phyloP scores from a whole-genome alignment of 1,140 invertebrate species.

The Drosophila funebris region DNA sequence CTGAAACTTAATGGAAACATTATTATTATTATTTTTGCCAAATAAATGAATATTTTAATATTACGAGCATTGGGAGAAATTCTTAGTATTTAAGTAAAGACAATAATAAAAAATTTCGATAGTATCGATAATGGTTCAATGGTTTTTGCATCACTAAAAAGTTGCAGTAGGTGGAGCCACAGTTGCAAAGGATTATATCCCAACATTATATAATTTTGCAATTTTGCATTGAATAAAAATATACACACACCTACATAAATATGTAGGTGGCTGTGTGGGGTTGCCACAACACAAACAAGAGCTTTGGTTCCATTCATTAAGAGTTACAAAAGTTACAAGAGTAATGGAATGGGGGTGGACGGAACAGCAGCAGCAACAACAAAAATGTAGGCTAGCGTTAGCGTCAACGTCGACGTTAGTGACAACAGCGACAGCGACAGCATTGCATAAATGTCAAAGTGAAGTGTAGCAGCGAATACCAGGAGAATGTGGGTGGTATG shows the following conservation, averaged over 20 bases:
- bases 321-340: constrained; percentile 40
- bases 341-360: constrained; percentile 6
- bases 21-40: no score
- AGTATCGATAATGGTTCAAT: not conserved
- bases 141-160: not conserved
- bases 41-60: no score
- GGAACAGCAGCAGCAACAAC: constrained; percentile 8
- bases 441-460: constrained; percentile 64
- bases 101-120: not conserved
- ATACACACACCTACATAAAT: constrained; percentile 1
- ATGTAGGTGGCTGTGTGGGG: not conserved
- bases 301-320: constrained; percentile 44
- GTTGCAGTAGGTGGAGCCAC: constrained; percentile 7
- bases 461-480: constrained; percentile 26
- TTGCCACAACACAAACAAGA: not conserved
- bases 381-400: constrained; percentile 48
- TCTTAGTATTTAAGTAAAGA: no score
- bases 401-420: constrained; percentile 6
- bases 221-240: constrained; percentile 31
- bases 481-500: constrained; percentile 5
- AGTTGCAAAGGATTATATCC: constrained; percentile 36
- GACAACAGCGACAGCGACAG: constrained; percentile 12
- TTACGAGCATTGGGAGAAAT: no score
- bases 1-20: no score
- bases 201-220: constrained; percentile 45